A percentile compares a stretch with the other conserved stretches of the same genome.
phyloP scores from a whole-genome alignment of 1,140 invertebrate genomes.

The Euura lappo region DNA sequence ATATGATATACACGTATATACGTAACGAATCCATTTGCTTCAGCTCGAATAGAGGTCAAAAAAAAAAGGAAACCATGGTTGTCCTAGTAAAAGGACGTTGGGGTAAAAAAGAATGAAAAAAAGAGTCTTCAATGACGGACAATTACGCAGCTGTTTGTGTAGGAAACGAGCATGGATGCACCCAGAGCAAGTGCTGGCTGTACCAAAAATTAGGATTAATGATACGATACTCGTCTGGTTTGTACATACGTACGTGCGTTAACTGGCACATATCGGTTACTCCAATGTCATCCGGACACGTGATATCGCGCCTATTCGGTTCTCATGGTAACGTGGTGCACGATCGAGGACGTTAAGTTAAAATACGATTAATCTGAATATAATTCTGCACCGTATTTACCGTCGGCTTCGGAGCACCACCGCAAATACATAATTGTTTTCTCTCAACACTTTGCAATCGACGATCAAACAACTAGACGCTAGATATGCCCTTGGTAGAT shows the following conservation, averaged over 20 bases:
- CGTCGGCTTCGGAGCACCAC: no score
- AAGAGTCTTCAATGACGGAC: not conserved
- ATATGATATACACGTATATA: no score
- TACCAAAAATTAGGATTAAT: not conserved
- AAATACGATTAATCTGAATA: constrained; percentile 2
- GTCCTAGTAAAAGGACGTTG: no score
- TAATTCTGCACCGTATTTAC: not conserved
- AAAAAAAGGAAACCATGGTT: no score
- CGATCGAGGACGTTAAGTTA: not conserved
- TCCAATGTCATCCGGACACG: not conserved
- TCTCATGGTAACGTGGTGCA: no score
- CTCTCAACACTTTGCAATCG: not conserved
- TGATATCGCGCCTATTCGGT: not conserved
- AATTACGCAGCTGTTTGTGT: not conserved
- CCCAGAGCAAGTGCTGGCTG: not conserved
- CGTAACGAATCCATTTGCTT: no score
- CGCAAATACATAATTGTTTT: no score
- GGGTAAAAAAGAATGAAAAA: no score
- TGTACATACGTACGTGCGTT: no score
- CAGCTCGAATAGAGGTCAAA: no score
- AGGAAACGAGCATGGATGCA: not conserved
- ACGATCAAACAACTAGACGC: not conserved
- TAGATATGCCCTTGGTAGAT: not conserved
- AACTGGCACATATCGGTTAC: not conserved
- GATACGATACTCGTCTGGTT: not conserved